Percentiles rank a stretch among this genome's conserved stretches.
These are phyloP conservation scores for Diarsia mendica DNA, from an alignment of 2,888 invertebrate genomes.

Conservation along the genomic window DNA sequence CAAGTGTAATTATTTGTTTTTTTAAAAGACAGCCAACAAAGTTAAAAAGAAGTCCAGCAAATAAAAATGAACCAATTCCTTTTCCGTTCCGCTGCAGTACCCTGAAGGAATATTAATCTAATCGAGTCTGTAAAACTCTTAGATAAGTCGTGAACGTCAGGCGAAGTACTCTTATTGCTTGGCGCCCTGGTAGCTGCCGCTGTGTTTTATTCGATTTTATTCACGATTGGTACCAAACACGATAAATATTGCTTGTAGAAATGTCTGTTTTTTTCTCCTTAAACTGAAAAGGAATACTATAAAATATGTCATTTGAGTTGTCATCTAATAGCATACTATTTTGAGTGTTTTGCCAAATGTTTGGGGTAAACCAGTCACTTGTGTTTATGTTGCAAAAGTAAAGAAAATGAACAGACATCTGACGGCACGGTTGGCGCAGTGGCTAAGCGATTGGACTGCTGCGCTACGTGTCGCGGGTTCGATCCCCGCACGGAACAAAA, in stretches of 20 bases:
- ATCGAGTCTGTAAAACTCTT: constrained; percentile 18
- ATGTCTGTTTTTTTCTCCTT: neutral
- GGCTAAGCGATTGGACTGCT: too few relatives aligned
- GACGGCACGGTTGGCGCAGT: too few relatives aligned
- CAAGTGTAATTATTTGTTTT: neutral
- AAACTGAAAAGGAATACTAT: neutral
- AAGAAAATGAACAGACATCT: too few relatives aligned
- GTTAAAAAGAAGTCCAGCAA: neutral
- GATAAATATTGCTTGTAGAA: constrained; percentile 5
- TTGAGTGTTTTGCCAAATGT: neutral
- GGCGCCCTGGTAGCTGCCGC: neutral
- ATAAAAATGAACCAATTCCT: neutral
- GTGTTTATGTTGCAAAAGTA: neutral
- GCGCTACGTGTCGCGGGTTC: too few relatives aligned
- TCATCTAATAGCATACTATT: neutral
- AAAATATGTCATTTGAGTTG: neutral
- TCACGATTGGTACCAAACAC: constrained; percentile 6
- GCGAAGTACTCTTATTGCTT: constrained; percentile 10
- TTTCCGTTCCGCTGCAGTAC: constrained; percentile 21
- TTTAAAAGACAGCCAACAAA: neutral
- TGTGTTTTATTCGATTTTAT: constrained; percentile 33
- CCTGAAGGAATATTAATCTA: constrained; percentile 21
- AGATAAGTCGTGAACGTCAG: constrained; percentile 20
- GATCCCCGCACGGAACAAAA: too few relatives aligned
- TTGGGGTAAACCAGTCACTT: neutral